Evolutionary conservation across 2,113 vertebrate genomes (phyloP).

Genomic region (Erythrolamprus reginae): DNA sequence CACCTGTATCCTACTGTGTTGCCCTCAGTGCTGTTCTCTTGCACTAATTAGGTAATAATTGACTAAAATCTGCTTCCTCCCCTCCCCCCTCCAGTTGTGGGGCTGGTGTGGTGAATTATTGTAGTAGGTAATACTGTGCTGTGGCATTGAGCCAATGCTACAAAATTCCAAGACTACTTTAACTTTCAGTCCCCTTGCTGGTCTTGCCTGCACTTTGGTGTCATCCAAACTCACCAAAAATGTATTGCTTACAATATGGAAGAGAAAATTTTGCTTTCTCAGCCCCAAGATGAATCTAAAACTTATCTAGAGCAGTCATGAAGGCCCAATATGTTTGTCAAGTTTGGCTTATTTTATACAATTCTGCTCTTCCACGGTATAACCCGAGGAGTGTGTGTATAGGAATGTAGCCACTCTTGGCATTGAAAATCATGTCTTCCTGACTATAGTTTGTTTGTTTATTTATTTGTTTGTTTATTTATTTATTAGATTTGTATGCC

Average conservation of each 20-base stretch:
- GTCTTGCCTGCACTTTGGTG: not conserved
- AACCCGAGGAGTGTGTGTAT: not conserved
- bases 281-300: not conserved
- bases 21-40: not conserved
- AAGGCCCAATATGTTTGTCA: not conserved
- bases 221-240: not conserved
- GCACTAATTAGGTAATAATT: slow-evolving; percentile 7
- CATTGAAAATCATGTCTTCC: not conserved
- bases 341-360: not conserved
- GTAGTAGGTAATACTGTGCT: not conserved
- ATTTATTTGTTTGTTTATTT: too few species aligned
- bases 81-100: not conserved
- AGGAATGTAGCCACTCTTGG: not conserved
- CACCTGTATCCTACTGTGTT: not conserved
- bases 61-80: not conserved
- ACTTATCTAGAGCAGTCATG: not conserved
- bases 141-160: not conserved
- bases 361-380: not conserved
- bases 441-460: too few species aligned
- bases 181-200: not conserved
- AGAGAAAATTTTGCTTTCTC: not conserved
- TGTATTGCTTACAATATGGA: not conserved
- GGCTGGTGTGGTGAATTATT: too few species aligned
- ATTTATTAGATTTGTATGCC: too few species aligned
- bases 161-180: not conserved